Evolutionary conservation across 2,888 invertebrate genomes (phyloP), one percentile per base, ranked within the genome.

Genomic region (Coelinius sp.): DNA sequence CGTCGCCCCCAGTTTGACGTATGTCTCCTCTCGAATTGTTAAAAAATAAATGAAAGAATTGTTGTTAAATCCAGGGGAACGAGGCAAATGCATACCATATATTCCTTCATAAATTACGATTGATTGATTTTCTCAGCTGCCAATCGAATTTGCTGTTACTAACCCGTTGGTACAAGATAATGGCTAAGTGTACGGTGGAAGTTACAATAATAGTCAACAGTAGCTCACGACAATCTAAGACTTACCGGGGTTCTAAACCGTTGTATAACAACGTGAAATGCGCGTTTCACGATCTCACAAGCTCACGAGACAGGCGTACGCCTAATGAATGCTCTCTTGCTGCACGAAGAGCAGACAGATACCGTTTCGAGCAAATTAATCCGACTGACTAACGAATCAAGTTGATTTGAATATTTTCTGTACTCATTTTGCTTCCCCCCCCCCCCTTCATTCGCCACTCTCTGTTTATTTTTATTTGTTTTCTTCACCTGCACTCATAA

Each of bases 371-470:
- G 81, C 80, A 83, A 84, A 84, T 84, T 84, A 84, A 84, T 84
- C 84, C 84, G 78, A 74, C 78, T 76, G 82, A 82, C 84, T 84
- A 84, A 84, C 83, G 84, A 84, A 84, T 83, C 84, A 81, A 81
- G 80, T 82, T 81, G 24, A 53, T 56, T 52, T 66, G 31, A 52
- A 52, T 59, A 71, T 62, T 65, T 64, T n/a, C 49, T 64, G 6
- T 59, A 41, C 49, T 67, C 25, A 62, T 68, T 62, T 17, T 14
- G 22, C 8, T n/a, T n/a, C 8, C 46, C 41, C 68, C 38, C 44
- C 17, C 5, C 44, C 24, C 41, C 59, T 27, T 46, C 66, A 8
- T 6, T 53, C 7, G 3, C 3, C 31, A n/a, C 17, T 12, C 6
- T 8, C 35, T 10, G 2, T 31, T 56, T 20, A 35, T 27, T 52